These are phyloP conservation scores for Catajapyx aquilonaris DNA, from an alignment of 1,140 invertebrate species.

Conservation along the genomic window DNA sequence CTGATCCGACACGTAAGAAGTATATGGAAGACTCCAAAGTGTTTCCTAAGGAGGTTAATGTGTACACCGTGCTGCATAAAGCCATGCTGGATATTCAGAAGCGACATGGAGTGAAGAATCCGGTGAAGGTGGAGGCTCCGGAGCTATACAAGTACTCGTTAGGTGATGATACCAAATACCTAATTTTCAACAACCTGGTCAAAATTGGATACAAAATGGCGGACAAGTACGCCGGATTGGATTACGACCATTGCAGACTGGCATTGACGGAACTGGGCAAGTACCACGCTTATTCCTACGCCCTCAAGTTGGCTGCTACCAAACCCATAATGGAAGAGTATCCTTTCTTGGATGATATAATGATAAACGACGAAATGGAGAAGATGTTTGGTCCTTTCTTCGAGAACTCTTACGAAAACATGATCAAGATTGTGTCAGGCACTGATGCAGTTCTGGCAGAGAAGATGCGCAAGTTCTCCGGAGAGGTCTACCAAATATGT, in stretches of 20 bases:
- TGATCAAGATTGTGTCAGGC: neutral
- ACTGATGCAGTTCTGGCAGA: constrained; percentile 1
- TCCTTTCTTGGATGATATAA: constrained; percentile 8
- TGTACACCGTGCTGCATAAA: too few species aligned
- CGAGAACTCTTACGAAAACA: neutral
- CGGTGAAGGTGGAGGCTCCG: too few species aligned
- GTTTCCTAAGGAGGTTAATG: too few species aligned
- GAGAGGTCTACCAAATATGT: neutral
- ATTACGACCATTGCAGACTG: constrained; percentile 8
- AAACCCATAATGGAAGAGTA: constrained; percentile 16
- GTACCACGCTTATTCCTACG: constrained; percentile 20
- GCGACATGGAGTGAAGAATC: too few species aligned
- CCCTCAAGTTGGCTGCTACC: constrained; percentile 14
- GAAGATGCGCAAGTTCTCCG: neutral
- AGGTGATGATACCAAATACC: too few species aligned
- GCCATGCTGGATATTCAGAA: too few species aligned
- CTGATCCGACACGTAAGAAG: too few species aligned
- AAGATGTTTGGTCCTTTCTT: constrained; percentile 5
- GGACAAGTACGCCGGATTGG: constrained; percentile 1
- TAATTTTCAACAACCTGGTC: neutral
- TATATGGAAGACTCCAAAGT: too few species aligned
- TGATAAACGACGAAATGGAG: neutral
- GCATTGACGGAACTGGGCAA: constrained; percentile 17
- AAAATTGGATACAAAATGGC: neutral
- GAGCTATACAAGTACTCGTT: too few species aligned